Conservation (phyloP, 2,888 invertebrate genomes). For the Octodonta nipae region DNA sequence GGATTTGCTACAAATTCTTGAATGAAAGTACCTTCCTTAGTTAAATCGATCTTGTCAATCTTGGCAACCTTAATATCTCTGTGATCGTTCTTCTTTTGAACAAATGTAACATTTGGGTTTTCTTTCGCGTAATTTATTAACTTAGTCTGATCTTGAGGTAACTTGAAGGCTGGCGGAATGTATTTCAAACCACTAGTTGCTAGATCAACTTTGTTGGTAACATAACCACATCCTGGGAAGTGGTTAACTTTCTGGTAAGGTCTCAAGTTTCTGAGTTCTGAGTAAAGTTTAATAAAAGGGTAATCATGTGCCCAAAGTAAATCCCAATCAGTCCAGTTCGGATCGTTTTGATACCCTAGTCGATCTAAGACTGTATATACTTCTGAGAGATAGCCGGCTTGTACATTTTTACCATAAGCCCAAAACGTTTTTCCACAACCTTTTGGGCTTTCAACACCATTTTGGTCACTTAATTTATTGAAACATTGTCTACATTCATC, state of each 20-base stretch:
- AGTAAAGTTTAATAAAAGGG: constrained; percentile 55
- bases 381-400: constrained; percentile 62
- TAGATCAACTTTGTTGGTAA: constrained; percentile 77
- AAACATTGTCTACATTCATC: no score
- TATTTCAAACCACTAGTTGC: constrained; percentile 66
- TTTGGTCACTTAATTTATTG: no score
- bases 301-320: constrained; percentile 91
- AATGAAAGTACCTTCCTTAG: constrained; percentile 62
- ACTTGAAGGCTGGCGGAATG: constrained; percentile 76
- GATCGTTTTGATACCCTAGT: constrained; percentile 52
- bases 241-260: constrained; percentile 78
- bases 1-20: constrained; percentile 85
- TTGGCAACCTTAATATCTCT: constrained; percentile 68
- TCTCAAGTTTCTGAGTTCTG: constrained; percentile 45
- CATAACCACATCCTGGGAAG: constrained; percentile 83
- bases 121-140: constrained; percentile 53
- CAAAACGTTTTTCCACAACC: constrained; percentile 43
- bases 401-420: constrained; percentile 45
- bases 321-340: constrained; percentile 50
- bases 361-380: constrained; percentile 65
- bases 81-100: constrained; percentile 86
- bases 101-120: constrained; percentile 63
- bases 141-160: constrained; percentile 60
- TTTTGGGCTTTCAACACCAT: no score
- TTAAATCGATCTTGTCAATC: constrained; percentile 58